Evolutionary conservation across 2,888 invertebrate species (phyloP).

Genomic region (Tipula vernalis): DNA sequence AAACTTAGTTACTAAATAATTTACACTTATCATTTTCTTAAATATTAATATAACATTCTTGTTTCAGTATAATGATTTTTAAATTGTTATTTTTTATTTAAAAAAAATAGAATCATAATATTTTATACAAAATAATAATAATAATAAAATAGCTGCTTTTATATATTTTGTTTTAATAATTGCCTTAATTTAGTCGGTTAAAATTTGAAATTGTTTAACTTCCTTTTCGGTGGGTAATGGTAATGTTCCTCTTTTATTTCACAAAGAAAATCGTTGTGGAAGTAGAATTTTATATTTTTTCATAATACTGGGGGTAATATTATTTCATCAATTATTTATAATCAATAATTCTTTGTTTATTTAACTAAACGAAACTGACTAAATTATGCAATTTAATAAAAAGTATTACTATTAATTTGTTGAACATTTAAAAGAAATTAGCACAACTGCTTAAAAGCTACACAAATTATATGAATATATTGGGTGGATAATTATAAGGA

Average conservation of each 20-base stretch:
- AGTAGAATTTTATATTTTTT: neutral
- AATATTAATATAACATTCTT: constrained; percentile 4
- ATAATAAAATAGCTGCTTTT: neutral
- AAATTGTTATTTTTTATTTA: neutral
- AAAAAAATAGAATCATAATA: neutral
- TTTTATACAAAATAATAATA: neutral
- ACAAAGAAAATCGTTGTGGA: neutral
- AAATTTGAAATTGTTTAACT: neutral
- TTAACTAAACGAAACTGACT: neutral
- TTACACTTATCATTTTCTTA: neutral
- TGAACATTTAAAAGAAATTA: neutral
- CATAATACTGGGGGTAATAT: neutral
- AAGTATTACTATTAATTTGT: neutral
- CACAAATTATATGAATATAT: neutral
- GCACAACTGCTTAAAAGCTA: neutral
- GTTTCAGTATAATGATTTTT: neutral
- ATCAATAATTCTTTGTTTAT: neutral
- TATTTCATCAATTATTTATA: neutral
- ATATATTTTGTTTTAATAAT: neutral
- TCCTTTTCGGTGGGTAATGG: neutral
- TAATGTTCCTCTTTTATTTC: neutral
- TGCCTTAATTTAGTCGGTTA: neutral
- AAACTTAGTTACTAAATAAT: neutral
- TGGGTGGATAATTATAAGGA: neutral
- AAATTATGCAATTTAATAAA: neutral